Conservation (phyloP, 2,888 invertebrate genomes). For the Dicyrtomina minuta region DNA sequence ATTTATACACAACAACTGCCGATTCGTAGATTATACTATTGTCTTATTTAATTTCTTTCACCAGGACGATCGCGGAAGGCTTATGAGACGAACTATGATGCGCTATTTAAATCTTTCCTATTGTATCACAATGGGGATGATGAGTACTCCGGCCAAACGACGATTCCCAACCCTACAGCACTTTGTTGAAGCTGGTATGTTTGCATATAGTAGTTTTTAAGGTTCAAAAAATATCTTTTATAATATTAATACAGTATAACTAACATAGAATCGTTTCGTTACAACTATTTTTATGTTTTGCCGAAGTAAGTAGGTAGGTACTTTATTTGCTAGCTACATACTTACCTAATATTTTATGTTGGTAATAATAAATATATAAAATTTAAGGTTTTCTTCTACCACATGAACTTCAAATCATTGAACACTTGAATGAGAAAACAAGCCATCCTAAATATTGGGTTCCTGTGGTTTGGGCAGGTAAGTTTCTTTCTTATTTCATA, state of each 20-base stretch:
- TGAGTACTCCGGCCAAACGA: constrained; percentile 83
- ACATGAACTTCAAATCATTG: constrained; percentile 76
- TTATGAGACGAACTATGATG: constrained; percentile 79
- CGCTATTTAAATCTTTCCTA: constrained; percentile 78
- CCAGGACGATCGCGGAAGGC: constrained; percentile 73
- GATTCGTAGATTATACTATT: too few relatives aligned
- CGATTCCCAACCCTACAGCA: constrained; percentile 80
- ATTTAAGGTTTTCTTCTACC: constrained; percentile 69
- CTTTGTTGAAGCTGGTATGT: constrained; percentile 70
- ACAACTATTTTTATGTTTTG: too few relatives aligned
- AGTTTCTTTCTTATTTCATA: not conserved
- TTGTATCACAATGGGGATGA: constrained; percentile 80
- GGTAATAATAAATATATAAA: too few relatives aligned
- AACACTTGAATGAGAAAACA: constrained; percentile 75
- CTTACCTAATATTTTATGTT: too few relatives aligned
- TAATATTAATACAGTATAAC: not conserved
- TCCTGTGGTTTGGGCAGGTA: constrained; percentile 86
- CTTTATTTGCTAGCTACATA: too few relatives aligned
- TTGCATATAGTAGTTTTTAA: too few relatives aligned
- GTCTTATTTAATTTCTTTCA: too few relatives aligned
- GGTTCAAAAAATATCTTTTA: not conserved
- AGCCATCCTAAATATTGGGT: constrained; percentile 69
- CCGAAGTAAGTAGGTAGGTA: too few relatives aligned
- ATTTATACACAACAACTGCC: too few relatives aligned
- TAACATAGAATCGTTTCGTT: too few relatives aligned